Conservation (phyloP, 2,797 vertebrate species). For the Gallirallus australis region DNA sequence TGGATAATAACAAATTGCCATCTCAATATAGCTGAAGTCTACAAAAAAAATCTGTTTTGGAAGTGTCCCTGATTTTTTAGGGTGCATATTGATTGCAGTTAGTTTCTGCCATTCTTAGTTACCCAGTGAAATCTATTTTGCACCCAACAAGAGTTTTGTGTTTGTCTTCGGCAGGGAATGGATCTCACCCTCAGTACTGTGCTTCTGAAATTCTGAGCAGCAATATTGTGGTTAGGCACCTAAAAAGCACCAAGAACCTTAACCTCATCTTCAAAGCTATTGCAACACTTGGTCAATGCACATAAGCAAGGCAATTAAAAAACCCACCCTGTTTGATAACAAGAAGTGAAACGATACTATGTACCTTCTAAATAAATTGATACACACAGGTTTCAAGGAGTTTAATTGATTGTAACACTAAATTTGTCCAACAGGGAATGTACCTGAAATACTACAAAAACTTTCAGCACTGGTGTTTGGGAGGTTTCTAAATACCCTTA, state of each 20-base stretch:
- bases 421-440: neutral
- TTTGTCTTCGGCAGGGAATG: neutral
- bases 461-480: accelerated
- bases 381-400: neutral
- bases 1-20: neutral
- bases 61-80: neutral
- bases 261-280: neutral
- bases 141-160: neutral
- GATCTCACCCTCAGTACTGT: neutral
- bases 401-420: neutral
- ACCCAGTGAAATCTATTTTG: neutral
- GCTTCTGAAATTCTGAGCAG: neutral
- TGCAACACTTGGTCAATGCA: neutral
- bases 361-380: neutral
- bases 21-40: neutral
- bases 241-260: neutral
- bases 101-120: neutral
- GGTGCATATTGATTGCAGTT: neutral
- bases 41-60: neutral
- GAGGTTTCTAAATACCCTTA: neutral
- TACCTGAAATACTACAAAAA: neutral
- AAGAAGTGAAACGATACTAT: neutral
- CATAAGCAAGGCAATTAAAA: neutral
- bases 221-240: too few species aligned
- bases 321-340: neutral